Conservation (phyloP, 2,888 invertebrate genomes). For the Nomada lathburiana region DNA sequence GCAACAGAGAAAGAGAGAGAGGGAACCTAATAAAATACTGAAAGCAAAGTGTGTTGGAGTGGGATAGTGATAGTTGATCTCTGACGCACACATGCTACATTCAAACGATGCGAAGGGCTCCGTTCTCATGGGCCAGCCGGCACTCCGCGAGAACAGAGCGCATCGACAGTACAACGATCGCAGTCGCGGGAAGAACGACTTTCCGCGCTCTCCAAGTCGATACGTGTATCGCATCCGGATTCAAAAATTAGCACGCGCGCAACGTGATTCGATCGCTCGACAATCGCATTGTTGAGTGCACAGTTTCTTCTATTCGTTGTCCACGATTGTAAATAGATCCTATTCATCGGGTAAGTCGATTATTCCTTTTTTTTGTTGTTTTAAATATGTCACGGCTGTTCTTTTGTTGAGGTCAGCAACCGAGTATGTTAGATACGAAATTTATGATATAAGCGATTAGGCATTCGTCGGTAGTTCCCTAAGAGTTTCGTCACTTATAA, state of each 20-base stretch:
- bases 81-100: constrained; percentile 48
- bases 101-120: constrained; percentile 57
- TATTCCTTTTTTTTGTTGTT: neutral
- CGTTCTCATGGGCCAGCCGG: constrained; percentile 54
- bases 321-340: constrained; percentile 12
- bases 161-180: constrained; percentile 49
- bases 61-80: constrained; percentile 44
- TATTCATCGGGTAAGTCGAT: constrained; percentile 35
- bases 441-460: neutral
- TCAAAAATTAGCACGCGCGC: constrained; percentile 19
- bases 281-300: constrained; percentile 18
- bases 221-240: constrained; percentile 34
- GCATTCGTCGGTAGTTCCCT: neutral
- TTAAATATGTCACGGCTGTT: neutral
- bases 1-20: constrained; percentile 24
- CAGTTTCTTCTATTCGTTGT: constrained; percentile 9
- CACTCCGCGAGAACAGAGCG: constrained; percentile 47
- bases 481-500: neutral
- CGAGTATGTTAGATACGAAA: neutral
- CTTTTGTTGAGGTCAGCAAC: neutral
- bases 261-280: constrained; percentile 13
- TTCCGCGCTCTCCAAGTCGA: constrained; percentile 46
- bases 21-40: constrained; percentile 5
- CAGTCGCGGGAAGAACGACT: constrained; percentile 56
- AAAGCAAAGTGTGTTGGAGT: constrained; percentile 12